Percentiles rank a stretch among this genome's conserved stretches.
Conservation (phyloP, 2,113 vertebrate species). For the Gymnocephalus cernua region DNA sequence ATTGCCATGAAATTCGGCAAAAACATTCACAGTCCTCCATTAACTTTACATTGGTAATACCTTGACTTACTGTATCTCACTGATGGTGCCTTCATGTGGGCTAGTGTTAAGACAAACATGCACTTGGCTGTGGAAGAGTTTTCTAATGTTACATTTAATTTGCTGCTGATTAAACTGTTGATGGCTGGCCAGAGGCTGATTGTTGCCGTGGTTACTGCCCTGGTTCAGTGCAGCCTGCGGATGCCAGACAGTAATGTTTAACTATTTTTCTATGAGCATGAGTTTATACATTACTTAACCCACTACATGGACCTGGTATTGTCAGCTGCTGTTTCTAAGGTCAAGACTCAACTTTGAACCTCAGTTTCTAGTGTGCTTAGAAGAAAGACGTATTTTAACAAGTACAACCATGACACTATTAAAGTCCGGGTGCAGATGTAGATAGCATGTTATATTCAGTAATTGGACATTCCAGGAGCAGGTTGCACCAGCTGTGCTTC, state of each 20-base stretch:
- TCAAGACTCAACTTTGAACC: background rate
- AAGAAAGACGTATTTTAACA: too few species aligned
- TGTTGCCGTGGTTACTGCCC: constrained; percentile 53
- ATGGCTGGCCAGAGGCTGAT: constrained; percentile 38
- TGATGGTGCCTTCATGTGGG: background rate
- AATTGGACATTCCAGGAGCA: background rate
- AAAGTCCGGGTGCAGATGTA: too few species aligned
- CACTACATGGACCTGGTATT: too few species aligned
- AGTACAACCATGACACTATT: too few species aligned
- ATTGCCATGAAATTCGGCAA: background rate
- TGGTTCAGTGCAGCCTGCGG: background rate
- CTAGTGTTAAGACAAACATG: background rate
- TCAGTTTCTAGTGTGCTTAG: background rate
- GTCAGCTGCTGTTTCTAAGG: too few species aligned
- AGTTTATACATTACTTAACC: background rate
- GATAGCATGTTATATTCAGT: too few species aligned
- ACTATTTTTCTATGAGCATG: background rate
- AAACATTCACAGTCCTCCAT: background rate
- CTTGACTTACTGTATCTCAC: background rate
- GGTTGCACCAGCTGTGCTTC: background rate
- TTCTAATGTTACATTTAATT: constrained; percentile 50
- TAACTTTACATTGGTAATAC: background rate
- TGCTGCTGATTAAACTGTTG: constrained; percentile 39
- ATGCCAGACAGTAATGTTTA: background rate
- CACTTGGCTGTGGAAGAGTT: background rate